Percentiles rank a stretch among this genome's conserved stretches.
These are phyloP conservation scores for Sandelia bainsii DNA, from an alignment of 2,797 vertebrate species.

Conservation along the genomic window DNA sequence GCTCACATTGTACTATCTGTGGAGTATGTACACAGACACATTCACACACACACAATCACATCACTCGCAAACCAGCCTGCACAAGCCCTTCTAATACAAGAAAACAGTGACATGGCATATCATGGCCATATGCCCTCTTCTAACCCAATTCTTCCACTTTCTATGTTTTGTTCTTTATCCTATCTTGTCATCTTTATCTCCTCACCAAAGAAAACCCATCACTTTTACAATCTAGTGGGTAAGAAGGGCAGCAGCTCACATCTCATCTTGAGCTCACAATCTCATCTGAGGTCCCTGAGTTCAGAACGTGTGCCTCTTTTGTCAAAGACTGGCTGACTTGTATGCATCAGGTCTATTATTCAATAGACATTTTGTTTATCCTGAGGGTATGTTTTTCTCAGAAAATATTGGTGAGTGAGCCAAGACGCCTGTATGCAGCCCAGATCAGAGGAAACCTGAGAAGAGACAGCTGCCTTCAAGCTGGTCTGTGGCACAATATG, in stretches of 20 bases:
- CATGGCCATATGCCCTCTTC: neutral
- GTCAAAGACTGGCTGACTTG: constrained; percentile 35
- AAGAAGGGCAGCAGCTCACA: constrained; percentile 30
- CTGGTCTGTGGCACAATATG: constrained; percentile 32
- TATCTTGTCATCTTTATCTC: constrained; percentile 7
- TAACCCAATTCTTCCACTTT: neutral
- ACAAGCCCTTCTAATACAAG: constrained; percentile 4
- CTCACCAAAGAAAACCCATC: constrained; percentile 25
- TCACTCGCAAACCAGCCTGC: constrained; percentile 5
- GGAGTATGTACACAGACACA: constrained; percentile 33
- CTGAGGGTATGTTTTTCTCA: constrained; percentile 20
- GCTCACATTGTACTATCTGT: constrained; percentile 15
- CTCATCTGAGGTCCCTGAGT: constrained; percentile 37
- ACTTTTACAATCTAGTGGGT: constrained; percentile 29
- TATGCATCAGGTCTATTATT: constrained; percentile 26
- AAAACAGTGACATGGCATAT: constrained; percentile 17
- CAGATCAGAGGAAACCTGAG: constrained; percentile 53
- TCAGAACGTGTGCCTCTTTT: constrained; percentile 25
- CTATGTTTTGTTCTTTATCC: constrained; percentile 17
- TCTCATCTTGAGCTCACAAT: constrained; percentile 41
- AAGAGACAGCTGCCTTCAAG: constrained; percentile 28
- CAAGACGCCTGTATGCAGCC: constrained; percentile 23
- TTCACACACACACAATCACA: constrained; percentile 1
- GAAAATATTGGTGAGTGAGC: constrained; percentile 46
- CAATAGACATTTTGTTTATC: constrained; percentile 24